Conservation (phyloP, 2,797 vertebrate genomes). For the Okamejei kenojei region DNA sequence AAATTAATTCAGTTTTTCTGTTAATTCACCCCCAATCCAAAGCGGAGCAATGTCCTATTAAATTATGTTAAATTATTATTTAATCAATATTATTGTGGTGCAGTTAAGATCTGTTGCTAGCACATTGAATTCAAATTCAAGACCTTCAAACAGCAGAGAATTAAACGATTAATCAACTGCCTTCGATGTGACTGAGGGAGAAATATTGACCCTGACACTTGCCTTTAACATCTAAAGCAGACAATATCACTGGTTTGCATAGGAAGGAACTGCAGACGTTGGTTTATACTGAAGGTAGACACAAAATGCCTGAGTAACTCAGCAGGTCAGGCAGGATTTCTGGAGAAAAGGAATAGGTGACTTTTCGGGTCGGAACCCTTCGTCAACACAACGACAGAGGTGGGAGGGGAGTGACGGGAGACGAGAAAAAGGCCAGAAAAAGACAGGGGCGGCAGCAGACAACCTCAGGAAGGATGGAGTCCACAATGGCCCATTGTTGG, state of each 20-base stretch:
- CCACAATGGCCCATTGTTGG: no score
- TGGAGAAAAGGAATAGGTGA: no score
- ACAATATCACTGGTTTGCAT: neutral
- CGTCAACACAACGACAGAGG: no score
- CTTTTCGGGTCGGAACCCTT: no score
- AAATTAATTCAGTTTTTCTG: neutral
- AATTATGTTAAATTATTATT: neutral
- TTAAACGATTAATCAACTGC: neutral
- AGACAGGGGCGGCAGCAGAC: no score
- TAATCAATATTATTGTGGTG: neutral
- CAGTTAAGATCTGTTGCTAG: neutral
- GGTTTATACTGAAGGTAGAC: no score
- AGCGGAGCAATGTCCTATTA: neutral
- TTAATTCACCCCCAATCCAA: neutral
- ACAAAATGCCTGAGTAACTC: no score
- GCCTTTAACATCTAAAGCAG: neutral
- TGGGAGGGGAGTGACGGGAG: no score
- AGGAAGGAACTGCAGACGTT: no score
- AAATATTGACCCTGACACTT: neutral
- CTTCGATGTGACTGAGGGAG: neutral
- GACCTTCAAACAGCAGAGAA: neutral
- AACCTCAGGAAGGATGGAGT: no score
- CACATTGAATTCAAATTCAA: neutral
- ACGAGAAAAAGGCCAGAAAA: no score
- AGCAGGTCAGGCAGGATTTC: no score